Conservation (phyloP, 1,140 invertebrate species). For the Choristoneura fumiferana region DNA sequence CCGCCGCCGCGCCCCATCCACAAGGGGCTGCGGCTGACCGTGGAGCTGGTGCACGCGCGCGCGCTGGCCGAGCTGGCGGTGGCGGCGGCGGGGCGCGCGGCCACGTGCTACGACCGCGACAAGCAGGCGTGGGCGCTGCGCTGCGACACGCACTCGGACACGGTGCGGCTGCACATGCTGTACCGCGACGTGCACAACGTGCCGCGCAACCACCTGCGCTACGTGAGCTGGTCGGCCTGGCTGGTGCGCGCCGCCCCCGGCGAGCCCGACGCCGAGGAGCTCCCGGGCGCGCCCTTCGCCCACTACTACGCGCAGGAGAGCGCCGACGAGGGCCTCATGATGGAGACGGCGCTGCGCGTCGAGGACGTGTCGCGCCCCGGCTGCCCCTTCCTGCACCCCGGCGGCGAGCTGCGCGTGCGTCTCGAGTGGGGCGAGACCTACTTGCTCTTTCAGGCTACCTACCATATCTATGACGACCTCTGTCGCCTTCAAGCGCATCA, state of each 20-base stretch:
- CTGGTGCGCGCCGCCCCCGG: conserved; percentile 81
- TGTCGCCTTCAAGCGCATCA: conserved; percentile 91
- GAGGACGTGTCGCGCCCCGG: conserved; percentile 89
- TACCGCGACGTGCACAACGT: conserved; percentile 93
- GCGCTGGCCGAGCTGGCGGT: conserved; percentile 88
- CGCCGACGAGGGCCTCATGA: conserved; percentile 89
- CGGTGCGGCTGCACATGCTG: conserved; percentile 87
- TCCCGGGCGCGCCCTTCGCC: conserved; percentile 87
- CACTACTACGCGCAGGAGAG: conserved; percentile 92
- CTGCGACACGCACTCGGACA: conserved; percentile 89
- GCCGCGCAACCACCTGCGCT: conserved; percentile 89
- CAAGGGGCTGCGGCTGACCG: conserved; percentile 59
- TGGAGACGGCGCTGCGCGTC: conserved; percentile 89
- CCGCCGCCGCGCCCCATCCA: conserved; percentile 62
- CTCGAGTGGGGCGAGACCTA: conserved; percentile 93
- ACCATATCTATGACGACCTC: conserved; percentile 93
- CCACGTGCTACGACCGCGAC: conserved; percentile 91
- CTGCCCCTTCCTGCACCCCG: conserved; percentile 87
- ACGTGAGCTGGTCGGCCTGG: conserved; percentile 90
- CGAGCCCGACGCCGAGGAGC: conserved; percentile 80
- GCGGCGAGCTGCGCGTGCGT: conserved; percentile 87
- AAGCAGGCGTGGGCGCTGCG: conserved; percentile 90
- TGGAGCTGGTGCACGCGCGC: conserved; percentile 77
- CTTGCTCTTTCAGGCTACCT: conserved; percentile 90
- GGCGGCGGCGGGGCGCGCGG: conserved; percentile 84